Evolutionary conservation across 2,113 vertebrate genomes (phyloP), one percentile per base, ranked within the genome.

Genomic region (Notothenia rossii): DNA sequence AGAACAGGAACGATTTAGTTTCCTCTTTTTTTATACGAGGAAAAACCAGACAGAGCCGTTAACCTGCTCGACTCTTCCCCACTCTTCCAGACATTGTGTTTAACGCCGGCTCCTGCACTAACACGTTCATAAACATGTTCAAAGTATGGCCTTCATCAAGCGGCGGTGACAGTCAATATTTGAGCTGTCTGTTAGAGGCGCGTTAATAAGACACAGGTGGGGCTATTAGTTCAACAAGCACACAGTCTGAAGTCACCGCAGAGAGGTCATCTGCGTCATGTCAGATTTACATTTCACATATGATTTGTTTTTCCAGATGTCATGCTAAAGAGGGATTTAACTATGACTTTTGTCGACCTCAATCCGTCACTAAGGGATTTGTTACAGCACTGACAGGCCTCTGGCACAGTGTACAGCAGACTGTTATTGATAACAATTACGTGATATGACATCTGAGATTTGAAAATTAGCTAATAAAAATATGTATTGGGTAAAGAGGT

Each of bases 1-100:
- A 75, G 72, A 89, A 84, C 62, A 48, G 87, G 82, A 89, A 91
- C 85, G 46, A 68, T 84, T 79, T 72, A 54, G 84, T 85, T 91
- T 81, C 88, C 88, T 80, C 74, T 81, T 81, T 85, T 75, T 70
- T 60, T 22, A 22, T 22, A 77, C 1, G 12, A 71, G 63, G 58
- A 64, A 72, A 76, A 56, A 45, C 7, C 64, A 65, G 67, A 72
- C 15, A 5, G 33, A 29, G 58, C 74, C 29, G 36, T 33, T 61
- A 10, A 71, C 8, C 4, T 0, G 10, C 53, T 68, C 10, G 12
- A 15, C 68, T 48, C 9, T 61, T 33, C 58, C 51, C 45, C 48
- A 15, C 45, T 56, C 62, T 58, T 29, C 20, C 25, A 46, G 48
- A 46, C 13, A 4, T 1, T 1, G 45, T 46, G 62, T 54, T 43